Evolutionary conservation across 2,797 vertebrate genomes (phyloP).

Genomic region (Chrysolophus pictus): DNA sequence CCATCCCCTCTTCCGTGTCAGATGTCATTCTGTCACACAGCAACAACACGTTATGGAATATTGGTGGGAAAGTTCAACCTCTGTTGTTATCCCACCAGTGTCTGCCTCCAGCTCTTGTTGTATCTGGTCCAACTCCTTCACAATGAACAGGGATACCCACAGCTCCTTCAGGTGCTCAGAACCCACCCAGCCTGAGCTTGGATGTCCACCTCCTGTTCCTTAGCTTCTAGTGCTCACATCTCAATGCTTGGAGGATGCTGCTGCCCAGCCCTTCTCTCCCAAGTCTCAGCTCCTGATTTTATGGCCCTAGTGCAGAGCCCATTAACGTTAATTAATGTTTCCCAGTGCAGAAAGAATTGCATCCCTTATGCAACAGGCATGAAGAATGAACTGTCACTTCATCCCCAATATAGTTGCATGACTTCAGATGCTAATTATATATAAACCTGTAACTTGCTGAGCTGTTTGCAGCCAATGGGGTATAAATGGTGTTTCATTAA

Average conservation of each 20-base stretch:
- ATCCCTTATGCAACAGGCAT: background rate
- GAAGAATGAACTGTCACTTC: background rate
- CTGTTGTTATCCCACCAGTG: no score
- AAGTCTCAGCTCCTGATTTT: background rate
- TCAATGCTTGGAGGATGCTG: background rate
- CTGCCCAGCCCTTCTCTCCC: background rate
- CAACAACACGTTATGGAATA: no score
- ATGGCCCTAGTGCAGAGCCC: background rate
- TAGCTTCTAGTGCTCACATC: rapidly evolving
- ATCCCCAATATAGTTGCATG: background rate
- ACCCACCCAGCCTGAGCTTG: background rate
- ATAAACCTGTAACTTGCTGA: background rate
- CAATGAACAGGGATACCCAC: no score
- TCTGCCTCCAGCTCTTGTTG: no score
- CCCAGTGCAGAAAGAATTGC: background rate
- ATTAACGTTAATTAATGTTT: rapidly evolving
- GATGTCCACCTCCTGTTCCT: background rate
- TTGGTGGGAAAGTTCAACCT: no score
- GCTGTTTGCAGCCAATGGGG: background rate
- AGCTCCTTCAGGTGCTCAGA: no score
- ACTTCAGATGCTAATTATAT: background rate
- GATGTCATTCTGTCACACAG: no score
- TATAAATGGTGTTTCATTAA: background rate
- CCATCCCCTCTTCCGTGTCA: no score
- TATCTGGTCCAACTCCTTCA: no score